A percentile compares a stretch with the other conserved stretches of the same genome.
phyloP scores from a whole-genome alignment of 2,113 vertebrate species.

The Catagonus wagneri region DNA sequence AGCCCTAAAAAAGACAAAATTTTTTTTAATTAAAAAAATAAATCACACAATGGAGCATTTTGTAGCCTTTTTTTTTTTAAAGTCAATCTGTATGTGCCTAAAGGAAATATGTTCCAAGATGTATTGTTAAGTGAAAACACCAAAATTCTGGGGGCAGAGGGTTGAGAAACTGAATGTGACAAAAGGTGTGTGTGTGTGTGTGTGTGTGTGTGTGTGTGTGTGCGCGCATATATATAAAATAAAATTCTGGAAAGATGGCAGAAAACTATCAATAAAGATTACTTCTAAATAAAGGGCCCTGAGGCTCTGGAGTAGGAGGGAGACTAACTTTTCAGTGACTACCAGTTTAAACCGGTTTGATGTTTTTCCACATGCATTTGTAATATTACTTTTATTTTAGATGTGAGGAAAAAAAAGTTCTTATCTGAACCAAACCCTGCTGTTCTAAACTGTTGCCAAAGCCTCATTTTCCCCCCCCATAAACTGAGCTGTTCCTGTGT shows the following conservation, averaged over 20 bases:
- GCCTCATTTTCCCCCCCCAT: neutral
- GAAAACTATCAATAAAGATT: conserved; percentile 5
- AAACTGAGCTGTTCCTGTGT: neutral
- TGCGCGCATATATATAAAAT: neutral
- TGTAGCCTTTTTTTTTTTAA: neutral
- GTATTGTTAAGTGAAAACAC: neutral
- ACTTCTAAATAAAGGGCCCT: neutral
- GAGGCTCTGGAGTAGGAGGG: neutral
- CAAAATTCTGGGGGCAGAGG: neutral
- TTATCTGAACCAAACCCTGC: neutral
- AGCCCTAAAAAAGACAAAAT: no score
- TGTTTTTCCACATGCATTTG: neutral
- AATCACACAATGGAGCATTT: neutral
- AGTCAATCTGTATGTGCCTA: neutral
- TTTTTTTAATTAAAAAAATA: neutral
- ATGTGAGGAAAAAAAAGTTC: neutral
- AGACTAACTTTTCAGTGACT: neutral
- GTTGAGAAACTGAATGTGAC: neutral
- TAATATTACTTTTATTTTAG: neutral
- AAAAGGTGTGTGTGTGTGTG: neutral
- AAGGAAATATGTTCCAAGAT: neutral
- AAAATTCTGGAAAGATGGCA: neutral
- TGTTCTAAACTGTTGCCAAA: neutral
- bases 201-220: no score
- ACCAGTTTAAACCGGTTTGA: neutral